Percentiles rank a stretch among this genome's conserved stretches.
Conservation (phyloP, 2,888 invertebrate genomes). For the Cantharis lateralis region DNA sequence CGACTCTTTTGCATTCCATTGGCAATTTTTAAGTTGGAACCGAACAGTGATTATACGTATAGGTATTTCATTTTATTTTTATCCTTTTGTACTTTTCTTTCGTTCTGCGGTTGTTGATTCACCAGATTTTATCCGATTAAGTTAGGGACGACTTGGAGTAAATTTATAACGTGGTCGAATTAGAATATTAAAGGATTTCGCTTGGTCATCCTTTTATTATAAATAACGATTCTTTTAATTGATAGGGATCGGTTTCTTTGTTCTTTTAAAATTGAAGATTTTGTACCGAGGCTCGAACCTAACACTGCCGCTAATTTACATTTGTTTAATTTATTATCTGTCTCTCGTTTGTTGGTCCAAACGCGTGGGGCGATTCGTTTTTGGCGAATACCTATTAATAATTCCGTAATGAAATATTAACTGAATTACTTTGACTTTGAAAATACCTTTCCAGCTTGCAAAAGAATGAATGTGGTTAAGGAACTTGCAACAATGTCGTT, state of each 20-base stretch:
- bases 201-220: slow-evolving; percentile 15
- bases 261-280: slow-evolving; percentile 10
- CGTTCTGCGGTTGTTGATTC: slow-evolving; percentile 23
- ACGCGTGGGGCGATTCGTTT: slow-evolving; percentile 4
- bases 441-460: neutral
- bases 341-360: slow-evolving; percentile 3
- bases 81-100: slow-evolving; percentile 5
- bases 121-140: slow-evolving; percentile 22
- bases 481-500: neutral
- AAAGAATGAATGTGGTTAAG: neutral
- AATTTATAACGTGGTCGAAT: slow-evolving; percentile 17
- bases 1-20: slow-evolving; percentile 16
- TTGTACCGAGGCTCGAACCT: neutral
- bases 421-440: slow-evolving; percentile 5
- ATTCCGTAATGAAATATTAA: slow-evolving; percentile 7
- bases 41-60: slow-evolving; percentile 1
- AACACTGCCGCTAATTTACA: slow-evolving; percentile 8
- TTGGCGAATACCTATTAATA: slow-evolving; percentile 4
- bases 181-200: slow-evolving; percentile 9
- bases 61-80: slow-evolving; percentile 4
- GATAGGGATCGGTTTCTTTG: slow-evolving; percentile 23
- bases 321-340: slow-evolving; percentile 11
- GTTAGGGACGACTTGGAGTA: slow-evolving; percentile 13
- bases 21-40: slow-evolving; percentile 8
- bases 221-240: slow-evolving; percentile 21